phyloP scores from a whole-genome alignment of 1,140 invertebrate genomes.

The Temnothorax longispinosus region DNA sequence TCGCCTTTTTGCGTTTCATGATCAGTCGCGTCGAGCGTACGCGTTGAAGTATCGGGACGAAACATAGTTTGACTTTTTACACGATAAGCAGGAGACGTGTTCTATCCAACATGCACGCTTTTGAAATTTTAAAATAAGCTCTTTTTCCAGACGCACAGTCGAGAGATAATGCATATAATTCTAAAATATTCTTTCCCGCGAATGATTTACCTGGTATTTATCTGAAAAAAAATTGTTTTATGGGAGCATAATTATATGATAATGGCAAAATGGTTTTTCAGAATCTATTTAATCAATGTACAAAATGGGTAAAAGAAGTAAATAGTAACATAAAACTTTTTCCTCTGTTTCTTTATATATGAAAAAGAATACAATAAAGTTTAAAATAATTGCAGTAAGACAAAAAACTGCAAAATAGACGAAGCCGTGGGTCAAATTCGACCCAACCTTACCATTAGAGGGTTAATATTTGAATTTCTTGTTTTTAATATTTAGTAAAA shows the following conservation, averaged over 20 bases:
- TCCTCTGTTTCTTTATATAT: too few species aligned
- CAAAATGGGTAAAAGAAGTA: neutral
- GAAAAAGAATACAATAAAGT: too few species aligned
- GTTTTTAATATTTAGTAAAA: too few species aligned
- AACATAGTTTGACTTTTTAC: slow-evolving; percentile 6
- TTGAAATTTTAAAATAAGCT: neutral
- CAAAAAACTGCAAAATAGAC: too few species aligned
- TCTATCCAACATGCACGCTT: neutral
- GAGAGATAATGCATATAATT: neutral
- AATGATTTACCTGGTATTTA: neutral
- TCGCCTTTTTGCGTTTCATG: neutral
- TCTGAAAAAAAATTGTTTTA: neutral
- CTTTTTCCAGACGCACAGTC: neutral
- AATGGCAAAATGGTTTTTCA: too few species aligned
- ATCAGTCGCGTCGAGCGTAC: neutral
- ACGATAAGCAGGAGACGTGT: neutral
- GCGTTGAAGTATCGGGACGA: neutral
- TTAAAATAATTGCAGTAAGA: too few species aligned
- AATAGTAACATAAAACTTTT: too few species aligned
- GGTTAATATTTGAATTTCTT: too few species aligned
- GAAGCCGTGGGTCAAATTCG: too few species aligned
- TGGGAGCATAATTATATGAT: neutral
- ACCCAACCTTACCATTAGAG: too few species aligned
- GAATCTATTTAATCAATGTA: neutral
- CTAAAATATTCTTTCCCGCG: neutral